Conservation (phyloP, 2,888 invertebrate species). For the Dicyrtomina minuta region DNA sequence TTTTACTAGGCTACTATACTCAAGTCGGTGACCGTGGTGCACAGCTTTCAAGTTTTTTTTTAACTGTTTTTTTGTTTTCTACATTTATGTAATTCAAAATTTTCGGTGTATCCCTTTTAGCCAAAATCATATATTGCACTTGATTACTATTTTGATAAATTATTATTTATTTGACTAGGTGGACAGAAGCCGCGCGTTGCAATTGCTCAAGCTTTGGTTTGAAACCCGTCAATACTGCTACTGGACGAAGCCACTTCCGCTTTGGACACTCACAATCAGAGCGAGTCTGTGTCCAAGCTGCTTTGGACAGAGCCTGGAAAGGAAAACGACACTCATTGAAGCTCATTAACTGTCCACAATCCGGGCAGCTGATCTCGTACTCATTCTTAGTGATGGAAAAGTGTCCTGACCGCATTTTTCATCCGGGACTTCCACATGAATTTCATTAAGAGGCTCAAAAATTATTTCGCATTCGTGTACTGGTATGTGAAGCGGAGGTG, state of each 20-base stretch:
- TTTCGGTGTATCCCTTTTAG: constrained; percentile 72
- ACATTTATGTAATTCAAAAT: constrained; percentile 72
- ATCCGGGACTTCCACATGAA: constrained; percentile 32
- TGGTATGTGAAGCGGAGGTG: constrained; percentile 7
- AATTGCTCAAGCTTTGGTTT: no score
- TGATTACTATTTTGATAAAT: no score
- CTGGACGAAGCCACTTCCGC: no score
- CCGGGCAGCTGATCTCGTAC: no score
- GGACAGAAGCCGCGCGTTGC: no score
- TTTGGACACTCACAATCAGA: constrained; percentile 77
- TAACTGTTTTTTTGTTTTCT: constrained; percentile 82
- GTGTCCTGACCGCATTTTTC: constrained; percentile 56
- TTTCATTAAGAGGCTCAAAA: constrained; percentile 33
- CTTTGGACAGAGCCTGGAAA: constrained; percentile 60
- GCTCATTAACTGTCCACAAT: no score
- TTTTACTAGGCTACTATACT: no score
- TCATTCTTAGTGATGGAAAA: constrained; percentile 67
- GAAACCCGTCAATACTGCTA: no score
- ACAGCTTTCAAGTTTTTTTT: constrained; percentile 80
- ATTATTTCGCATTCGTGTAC: not conserved
- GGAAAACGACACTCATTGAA: constrained; percentile 51
- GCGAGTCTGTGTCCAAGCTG: constrained; percentile 81
- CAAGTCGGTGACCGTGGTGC: no score
- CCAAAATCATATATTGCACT: no score
- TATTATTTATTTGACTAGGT: no score